Evolutionary conservation across 2,888 invertebrate species (phyloP).

Genomic region (Eupsilia transversa): DNA sequence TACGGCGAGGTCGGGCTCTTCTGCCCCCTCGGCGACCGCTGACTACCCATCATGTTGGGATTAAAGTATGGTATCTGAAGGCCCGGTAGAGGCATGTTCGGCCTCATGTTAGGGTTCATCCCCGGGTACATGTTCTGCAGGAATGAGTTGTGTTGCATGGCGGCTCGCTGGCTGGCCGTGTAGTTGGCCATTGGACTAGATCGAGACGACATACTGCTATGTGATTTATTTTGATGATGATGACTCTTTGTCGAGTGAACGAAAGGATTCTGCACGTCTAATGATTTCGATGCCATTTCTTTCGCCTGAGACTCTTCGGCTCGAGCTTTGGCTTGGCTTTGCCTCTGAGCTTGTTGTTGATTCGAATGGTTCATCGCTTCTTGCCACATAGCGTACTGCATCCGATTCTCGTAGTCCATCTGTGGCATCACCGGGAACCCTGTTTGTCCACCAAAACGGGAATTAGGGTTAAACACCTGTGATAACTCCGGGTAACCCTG

Average conservation of each 20-base stretch:
- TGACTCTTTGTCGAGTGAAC: slow-evolving; percentile 86
- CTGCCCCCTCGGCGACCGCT: slow-evolving; percentile 83
- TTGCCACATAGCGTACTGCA: slow-evolving; percentile 93
- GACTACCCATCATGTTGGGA: slow-evolving; percentile 82
- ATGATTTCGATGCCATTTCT: slow-evolving; percentile 80
- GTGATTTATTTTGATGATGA: slow-evolving; percentile 80
- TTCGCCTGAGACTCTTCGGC: slow-evolving; percentile 78
- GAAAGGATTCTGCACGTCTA: slow-evolving; percentile 85
- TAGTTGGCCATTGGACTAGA: slow-evolving; percentile 88
- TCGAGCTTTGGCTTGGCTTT: slow-evolving; percentile 77
- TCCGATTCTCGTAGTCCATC: slow-evolving; percentile 89
- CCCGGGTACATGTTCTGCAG: slow-evolving; percentile 85
- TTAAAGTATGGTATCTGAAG: slow-evolving; percentile 86
- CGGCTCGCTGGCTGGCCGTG: slow-evolving; percentile 79
- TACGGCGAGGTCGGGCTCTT: slow-evolving; percentile 87
- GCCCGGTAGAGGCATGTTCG: slow-evolving; percentile 82
- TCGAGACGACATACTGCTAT: slow-evolving; percentile 85
- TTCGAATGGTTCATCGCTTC: slow-evolving; percentile 91
- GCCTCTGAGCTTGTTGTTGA: slow-evolving; percentile 76
- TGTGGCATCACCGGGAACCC: slow-evolving; percentile 85
- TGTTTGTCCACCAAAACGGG: slow-evolving; percentile 84
- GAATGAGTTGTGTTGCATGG: slow-evolving; percentile 75
- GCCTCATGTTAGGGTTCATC: slow-evolving; percentile 81
- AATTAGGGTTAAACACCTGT: slow-evolving; percentile 85
- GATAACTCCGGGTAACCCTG: slow-evolving; percentile 88